These are phyloP conservation scores for Acanthurus leucopareius DNA, from an alignment of 2,797 vertebrate species.

Conservation along the genomic window DNA sequence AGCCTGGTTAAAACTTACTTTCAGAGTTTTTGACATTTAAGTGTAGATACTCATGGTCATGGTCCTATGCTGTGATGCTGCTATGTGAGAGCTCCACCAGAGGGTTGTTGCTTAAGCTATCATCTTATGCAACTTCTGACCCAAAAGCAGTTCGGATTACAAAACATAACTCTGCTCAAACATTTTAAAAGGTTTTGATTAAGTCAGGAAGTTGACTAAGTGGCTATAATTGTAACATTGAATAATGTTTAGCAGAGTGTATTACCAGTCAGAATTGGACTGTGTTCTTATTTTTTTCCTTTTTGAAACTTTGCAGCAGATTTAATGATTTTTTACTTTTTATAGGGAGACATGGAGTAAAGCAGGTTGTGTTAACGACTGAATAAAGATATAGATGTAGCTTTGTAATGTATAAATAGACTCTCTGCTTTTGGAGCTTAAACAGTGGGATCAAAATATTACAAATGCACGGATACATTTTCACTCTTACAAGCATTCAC, in stretches of 20 bases:
- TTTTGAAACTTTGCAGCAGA: slow-evolving; percentile 45
- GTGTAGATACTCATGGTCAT: slow-evolving; percentile 45
- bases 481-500: not conserved
- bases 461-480: slow-evolving; percentile 22
- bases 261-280: slow-evolving; percentile 57
- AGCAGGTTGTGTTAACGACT: slow-evolving; percentile 25
- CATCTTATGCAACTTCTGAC: slow-evolving; percentile 61
- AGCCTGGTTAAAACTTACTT: slow-evolving; percentile 27
- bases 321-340: slow-evolving; percentile 41
- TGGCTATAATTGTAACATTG: slow-evolving; percentile 45
- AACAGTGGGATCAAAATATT: slow-evolving; percentile 25
- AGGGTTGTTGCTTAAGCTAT: slow-evolving; percentile 56
- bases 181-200: slow-evolving; percentile 50
- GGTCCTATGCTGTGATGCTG: slow-evolving; percentile 40
- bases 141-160: slow-evolving; percentile 17
- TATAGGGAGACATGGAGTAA: slow-evolving; percentile 17
- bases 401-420: slow-evolving; percentile 2
- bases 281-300: slow-evolving; percentile 15
- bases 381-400: slow-evolving; percentile 29
- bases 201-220: slow-evolving; percentile 55
- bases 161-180: slow-evolving; percentile 53
- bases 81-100: slow-evolving; percentile 43
- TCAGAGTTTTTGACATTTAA: slow-evolving; percentile 55
- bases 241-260: slow-evolving; percentile 55
- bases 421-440: slow-evolving; percentile 13